Evolutionary conservation across 2,797 vertebrate species (phyloP), one percentile per base, ranked within the genome.

Genomic region (Potorous gilbertii): DNA sequence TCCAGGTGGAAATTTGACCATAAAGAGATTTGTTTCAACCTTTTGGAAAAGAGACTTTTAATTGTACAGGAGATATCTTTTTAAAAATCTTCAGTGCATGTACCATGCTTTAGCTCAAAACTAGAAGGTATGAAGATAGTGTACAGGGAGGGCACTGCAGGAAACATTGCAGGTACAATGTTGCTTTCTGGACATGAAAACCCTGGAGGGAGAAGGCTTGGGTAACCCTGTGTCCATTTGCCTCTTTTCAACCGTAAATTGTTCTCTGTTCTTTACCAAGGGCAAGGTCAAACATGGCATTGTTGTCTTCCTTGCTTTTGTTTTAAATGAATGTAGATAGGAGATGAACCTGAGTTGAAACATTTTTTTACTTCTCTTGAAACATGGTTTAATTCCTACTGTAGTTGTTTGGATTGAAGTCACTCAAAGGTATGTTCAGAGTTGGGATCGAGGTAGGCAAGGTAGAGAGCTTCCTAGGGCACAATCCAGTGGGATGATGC

Each of bases 1-100:
- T 92, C 11, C 0, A 96, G 93, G 96, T 96, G 96, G 95, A 97
- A 98, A 97, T 97, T 95, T 92, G 91, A 96, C 94, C 96, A 31
- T 96, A 96, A 96, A 81, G 74, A 50, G 21, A 50, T 46, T 74
- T 11, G 21, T 46, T 46, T 46, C 74, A 46, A 50, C 40, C 40
- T 87, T 66, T 66, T 24, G 40, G 0, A 21, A 24, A 24, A 81
- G 24, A 8, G 2, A 95, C 91, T 94, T 95, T 94, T 92, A 96
- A 34, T 57, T 95, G 54, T 96, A 93, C 81, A 94, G 92, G 95
- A 95, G 94, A 92, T 94, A 94, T 90, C 92, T 55, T 94, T 57
- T 81, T 81, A 21, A 96, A 96, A 96, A 87, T 74, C 57, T 96
- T 94, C 94, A 28, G 92, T 95, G 96, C 96, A 97, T 90, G 93